Percentiles rank a stretch among this genome's conserved stretches.
These are phyloP conservation scores for Bubalus kerabau DNA, from an alignment of 2,113 vertebrate genomes.

Conservation along the genomic window DNA sequence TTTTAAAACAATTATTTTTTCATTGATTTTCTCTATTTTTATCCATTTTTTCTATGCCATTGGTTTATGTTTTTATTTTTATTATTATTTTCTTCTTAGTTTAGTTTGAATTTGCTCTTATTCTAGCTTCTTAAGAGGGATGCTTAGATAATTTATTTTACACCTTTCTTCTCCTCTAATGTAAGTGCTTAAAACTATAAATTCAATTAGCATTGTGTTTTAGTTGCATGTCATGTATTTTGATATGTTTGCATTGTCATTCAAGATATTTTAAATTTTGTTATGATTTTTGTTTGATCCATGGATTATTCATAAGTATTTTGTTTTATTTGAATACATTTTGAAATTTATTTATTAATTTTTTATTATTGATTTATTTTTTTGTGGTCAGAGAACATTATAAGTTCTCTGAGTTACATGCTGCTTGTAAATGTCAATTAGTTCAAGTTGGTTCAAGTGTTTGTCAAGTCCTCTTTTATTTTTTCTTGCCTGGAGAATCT, in stretches of 20 bases:
- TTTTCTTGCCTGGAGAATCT: background rate
- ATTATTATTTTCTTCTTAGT: background rate
- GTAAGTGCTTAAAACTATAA: background rate
- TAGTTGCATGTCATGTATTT: background rate
- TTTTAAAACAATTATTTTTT: background rate
- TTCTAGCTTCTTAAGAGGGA: background rate
- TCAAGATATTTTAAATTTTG: background rate
- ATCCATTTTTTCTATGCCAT: background rate
- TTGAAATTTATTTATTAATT: background rate
- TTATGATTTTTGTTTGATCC: background rate
- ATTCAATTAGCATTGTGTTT: background rate
- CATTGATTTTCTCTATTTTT: background rate
- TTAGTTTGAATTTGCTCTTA: background rate
- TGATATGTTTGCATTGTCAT: background rate
- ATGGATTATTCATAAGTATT: background rate
- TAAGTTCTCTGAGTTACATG: background rate
- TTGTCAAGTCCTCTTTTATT: background rate
- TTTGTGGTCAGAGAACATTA: background rate
- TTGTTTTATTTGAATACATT: background rate
- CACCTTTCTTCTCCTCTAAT: background rate
- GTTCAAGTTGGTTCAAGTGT: background rate
- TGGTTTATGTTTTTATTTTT: background rate
- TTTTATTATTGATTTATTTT: background rate
- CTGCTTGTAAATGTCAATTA: background rate
- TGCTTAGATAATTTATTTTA: background rate